Conservation (phyloP, 2,797 vertebrate species). For the Phalanger gymnotis region DNA sequence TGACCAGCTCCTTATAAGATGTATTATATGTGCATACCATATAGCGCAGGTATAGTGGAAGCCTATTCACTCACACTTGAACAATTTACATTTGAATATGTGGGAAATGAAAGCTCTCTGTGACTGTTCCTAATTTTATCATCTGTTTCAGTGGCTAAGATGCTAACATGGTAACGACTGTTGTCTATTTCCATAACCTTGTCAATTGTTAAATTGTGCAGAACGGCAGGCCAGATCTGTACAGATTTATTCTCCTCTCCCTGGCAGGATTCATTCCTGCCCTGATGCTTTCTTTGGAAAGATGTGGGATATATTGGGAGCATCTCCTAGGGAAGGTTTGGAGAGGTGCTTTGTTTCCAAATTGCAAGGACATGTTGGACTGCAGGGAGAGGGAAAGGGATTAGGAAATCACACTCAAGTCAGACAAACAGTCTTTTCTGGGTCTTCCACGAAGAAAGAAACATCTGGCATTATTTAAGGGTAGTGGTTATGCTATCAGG, state of each 20-base stretch:
- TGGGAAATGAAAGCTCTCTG: neutral
- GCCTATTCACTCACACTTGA: neutral
- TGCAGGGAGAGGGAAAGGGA: no score
- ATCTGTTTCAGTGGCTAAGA: neutral
- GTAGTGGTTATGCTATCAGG: neutral
- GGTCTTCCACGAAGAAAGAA: neutral
- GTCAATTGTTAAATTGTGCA: neutral
- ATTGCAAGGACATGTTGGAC: neutral
- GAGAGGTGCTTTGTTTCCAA: neutral
- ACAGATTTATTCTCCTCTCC: neutral
- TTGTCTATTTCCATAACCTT: neutral
- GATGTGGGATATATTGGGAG: accelerated
- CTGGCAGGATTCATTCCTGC: neutral
- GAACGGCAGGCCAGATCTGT: neutral
- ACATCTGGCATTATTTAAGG: no score
- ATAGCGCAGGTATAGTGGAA: accelerated
- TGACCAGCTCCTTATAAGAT: neutral
- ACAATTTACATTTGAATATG: neutral
- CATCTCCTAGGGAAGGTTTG: neutral
- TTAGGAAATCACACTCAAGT: neutral
- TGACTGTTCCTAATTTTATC: neutral
- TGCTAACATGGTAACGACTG: neutral
- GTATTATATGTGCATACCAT: accelerated
- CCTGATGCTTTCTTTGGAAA: neutral
- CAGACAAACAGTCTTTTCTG: neutral